A percentile compares a stretch with the other conserved stretches of the same genome.
These are phyloP conservation scores for Atherix ibis DNA, from an alignment of 2,888 invertebrate genomes.

Conservation along the genomic window DNA sequence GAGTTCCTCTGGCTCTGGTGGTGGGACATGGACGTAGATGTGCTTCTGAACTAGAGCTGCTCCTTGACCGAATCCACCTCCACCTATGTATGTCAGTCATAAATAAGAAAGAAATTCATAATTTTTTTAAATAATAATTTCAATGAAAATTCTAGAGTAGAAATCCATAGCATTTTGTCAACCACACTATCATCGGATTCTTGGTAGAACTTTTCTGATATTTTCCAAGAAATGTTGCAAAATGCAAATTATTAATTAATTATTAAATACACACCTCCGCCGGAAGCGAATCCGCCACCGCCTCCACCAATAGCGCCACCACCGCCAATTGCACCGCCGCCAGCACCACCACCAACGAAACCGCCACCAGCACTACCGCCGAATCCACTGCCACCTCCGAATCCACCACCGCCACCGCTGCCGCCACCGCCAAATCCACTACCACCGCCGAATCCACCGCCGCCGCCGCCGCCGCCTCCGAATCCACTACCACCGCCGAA, in stretches of 20 bases:
- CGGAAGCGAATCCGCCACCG: slow-evolving; percentile 12
- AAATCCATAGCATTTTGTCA: neutral
- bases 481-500: neutral
- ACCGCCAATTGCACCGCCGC: neutral
- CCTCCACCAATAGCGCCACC: slow-evolving; percentile 7
- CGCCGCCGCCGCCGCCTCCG: too few species aligned
- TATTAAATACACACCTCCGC: too few species aligned
- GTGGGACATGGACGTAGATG: slow-evolving; percentile 81
- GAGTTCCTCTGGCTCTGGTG: slow-evolving; percentile 63
- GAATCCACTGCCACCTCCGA: slow-evolving; percentile 1
- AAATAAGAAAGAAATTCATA: neutral
- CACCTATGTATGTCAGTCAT: neutral
- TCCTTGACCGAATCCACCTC: neutral
- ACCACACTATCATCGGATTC: neutral
- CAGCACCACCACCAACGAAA: slow-evolving; percentile 13
- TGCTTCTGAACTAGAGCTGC: slow-evolving; percentile 58
- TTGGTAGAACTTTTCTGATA: neutral
- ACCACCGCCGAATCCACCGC: too few species aligned
- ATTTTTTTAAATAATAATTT: neutral
- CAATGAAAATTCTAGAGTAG: neutral
- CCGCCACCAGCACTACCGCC: slow-evolving; percentile 9
- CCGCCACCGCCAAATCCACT: too few species aligned
- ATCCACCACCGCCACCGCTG: slow-evolving; percentile 13
- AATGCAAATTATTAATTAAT: neutral
- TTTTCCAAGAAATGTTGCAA: neutral